Base-by-base conservation (phyloP, 2,797 vertebrate species). In the Helarctos malayanus region DNA sequence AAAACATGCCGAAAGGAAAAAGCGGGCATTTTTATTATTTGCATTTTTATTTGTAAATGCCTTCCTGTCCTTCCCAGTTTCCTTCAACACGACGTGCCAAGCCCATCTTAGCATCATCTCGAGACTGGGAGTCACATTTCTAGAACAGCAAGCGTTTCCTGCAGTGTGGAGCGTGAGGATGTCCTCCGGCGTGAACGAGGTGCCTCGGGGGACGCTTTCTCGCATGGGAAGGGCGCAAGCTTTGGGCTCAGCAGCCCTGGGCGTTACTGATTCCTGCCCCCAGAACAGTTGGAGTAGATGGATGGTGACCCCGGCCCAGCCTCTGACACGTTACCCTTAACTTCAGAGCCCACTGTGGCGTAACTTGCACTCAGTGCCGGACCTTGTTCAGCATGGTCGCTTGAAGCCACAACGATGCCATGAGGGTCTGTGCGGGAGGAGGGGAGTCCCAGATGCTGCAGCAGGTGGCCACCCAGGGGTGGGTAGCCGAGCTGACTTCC, bases 371-470 rank as follows among this genome's bases (percentile, higher is more conserved):
- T 21, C 18, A 7, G 18, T 1, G 27, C 32, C 29, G 56, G 12
- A 7, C 16, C 45, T 61, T 7, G 35, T 2, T 82, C 45, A 49
- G 0, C 0, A 7, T 4, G 15, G 19, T 29, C 18, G 0, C 29
- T 2, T 13, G 25, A 14, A 57, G 63, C 23, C 5, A 1, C 1
- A 8, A 29, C 15, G 29, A 4, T 35, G 4, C 25, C 6, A 0
- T 9, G 52, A 35, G 41, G 19, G 61, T 32, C 35, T 45, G 3
- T 35, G 45, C 29, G n/a, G 13, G 3, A 69, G 41, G 27, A 27
- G 6, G 38, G 3, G 16, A 12, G 25, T 14, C 5, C 10, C 5
- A 7, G 5, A 19, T 0, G 21, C 16, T 1, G 38, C 19, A n/a
- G 75, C 23, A 0, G 3, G 45, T 61, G 0, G 3, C 25, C 29